Evolutionary conservation across 2,888 invertebrate species (phyloP), one percentile per base, ranked within the genome.

Genomic region (Drosophila cognata): DNA sequence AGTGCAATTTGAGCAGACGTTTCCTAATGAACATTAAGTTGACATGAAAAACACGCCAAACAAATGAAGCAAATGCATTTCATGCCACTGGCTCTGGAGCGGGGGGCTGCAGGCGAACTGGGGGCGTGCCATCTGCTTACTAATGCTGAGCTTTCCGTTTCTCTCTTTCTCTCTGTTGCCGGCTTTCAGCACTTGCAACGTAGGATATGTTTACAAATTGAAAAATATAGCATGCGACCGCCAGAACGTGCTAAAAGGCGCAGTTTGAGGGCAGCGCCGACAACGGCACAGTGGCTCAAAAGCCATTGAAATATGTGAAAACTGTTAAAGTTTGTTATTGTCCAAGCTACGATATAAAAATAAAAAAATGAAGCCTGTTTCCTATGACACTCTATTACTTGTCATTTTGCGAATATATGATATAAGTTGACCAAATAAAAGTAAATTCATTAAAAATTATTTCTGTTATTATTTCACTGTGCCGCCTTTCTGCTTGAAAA

Each of bases 201-300:
- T 82, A 84, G 87, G 89, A 87, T 87, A 87, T 84, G 89, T 87
- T 89, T 89, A 84, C 87, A 89, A 89, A 87, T 89, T 87, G 87
- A 89, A 89, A 87, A 87, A 89, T 87, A 89, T 89, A 80, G 88
- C 86, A 71, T 66, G 86, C 84, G 80, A 87, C 88, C 77, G 70
- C 59, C 64, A 67, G 80, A 71, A 80, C 88, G 86, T 88, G 84
- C 78, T 73, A 69, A 73, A 71, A 73, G 61, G 69, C 51, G 69
- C 61, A 63, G 68, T 31, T 65, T 48, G 65, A 50, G 53, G 48
- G 53, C 41, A 11, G 8, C 10, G 8, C 6, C 29, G 21, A 29
- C 51, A 21, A 36, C 18, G 29, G 71, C 64, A 85, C 80, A 71
- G 77, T 85, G 88, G 52, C 3, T 21, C 33, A 1, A 18, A 64